These are phyloP conservation scores for Todiramphus chloris DNA, from an alignment of 2,113 vertebrate species.

Conservation along the genomic window DNA sequence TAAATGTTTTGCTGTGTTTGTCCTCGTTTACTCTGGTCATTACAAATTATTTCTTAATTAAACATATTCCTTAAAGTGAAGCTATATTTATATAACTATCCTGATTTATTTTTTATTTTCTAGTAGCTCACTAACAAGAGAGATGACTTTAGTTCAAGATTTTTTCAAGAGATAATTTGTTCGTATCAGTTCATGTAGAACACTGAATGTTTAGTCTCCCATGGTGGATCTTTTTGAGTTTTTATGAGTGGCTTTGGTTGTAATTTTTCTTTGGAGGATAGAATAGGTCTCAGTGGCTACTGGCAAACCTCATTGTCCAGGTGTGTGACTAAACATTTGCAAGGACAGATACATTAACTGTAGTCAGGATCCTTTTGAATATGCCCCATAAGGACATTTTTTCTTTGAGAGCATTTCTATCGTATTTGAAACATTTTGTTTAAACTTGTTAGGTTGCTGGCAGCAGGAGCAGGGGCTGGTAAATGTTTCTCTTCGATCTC, in stretches of 20 bases:
- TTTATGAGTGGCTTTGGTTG: background rate
- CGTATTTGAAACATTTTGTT: background rate
- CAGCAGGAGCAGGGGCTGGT: background rate
- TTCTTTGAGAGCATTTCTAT: background rate
- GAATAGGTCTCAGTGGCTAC: background rate
- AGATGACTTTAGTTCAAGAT: background rate
- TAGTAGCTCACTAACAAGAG: background rate
- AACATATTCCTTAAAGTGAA: background rate
- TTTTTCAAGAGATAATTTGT: background rate
- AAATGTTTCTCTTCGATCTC: background rate
- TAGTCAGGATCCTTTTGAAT: background rate
- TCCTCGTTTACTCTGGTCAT: background rate
- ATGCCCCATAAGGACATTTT: background rate
- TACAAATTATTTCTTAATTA: constrained; percentile 7
- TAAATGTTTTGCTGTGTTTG: background rate
- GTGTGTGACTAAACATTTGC: background rate
- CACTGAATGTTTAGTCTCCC: background rate
- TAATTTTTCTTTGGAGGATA: background rate
- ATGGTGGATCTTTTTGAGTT: background rate
- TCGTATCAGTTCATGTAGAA: background rate
- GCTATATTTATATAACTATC: background rate
- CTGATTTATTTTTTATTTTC: background rate
- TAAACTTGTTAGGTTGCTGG: background rate
- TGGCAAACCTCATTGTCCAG: background rate
- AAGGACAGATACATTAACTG: background rate